Evolutionary conservation across 1,140 invertebrate species (phyloP).

Genomic region (Diprion similis): DNA sequence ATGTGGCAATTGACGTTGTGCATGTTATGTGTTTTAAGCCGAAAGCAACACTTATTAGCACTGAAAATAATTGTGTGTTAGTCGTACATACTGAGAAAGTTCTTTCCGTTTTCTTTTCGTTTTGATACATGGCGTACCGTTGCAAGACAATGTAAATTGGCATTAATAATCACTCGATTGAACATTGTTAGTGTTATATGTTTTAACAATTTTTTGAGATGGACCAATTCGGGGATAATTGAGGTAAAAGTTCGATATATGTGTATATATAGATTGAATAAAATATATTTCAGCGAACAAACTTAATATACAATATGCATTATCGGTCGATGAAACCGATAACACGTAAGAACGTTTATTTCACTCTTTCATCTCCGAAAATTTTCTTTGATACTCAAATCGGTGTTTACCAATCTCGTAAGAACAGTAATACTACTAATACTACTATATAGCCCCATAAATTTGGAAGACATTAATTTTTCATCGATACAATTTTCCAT

Average conservation of each 20-base stretch:
- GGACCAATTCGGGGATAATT: background rate
- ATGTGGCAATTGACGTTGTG: background rate
- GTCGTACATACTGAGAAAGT: background rate
- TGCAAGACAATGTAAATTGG: background rate
- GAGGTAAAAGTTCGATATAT: background rate
- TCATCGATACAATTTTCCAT: background rate
- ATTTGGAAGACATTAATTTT: constrained; percentile 6
- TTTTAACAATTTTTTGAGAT: too few species aligned
- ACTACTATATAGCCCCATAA: background rate
- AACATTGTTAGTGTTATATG: too few species aligned
- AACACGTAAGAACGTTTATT: background rate
- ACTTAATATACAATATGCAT: constrained; percentile 6
- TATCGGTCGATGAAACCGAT: background rate
- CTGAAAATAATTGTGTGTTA: constrained; percentile 1
- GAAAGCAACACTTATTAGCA: background rate
- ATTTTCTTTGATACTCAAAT: background rate
- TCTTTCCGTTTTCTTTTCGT: background rate
- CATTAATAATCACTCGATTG: too few species aligned
- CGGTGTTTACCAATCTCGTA: background rate
- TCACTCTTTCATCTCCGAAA: background rate
- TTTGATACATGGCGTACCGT: background rate
- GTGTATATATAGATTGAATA: constrained; percentile 6
- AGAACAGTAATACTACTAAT: background rate
- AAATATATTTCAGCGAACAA: constrained; percentile 14
- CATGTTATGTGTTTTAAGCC: background rate